Conservation (phyloP, 2,113 vertebrate species). For the Gallinago jamesoni region DNA sequence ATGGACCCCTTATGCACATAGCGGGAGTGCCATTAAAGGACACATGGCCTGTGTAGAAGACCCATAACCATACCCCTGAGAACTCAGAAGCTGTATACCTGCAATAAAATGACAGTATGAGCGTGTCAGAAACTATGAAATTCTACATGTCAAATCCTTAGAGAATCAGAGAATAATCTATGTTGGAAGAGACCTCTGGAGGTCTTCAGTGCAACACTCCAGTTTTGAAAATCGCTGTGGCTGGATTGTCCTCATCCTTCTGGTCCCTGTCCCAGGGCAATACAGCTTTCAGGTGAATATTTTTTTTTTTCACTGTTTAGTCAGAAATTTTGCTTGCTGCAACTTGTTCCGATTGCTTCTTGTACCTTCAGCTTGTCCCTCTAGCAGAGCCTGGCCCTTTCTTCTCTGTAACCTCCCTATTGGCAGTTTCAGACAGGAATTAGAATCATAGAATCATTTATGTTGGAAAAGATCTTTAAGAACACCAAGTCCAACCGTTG, state of each 20-base stretch:
- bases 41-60: rapidly evolving
- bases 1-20: rapidly evolving
- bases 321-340: neutral
- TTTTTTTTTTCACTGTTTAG: neutral
- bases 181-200: neutral
- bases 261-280: neutral
- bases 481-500: neutral
- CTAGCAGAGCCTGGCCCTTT: neutral
- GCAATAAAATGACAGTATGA: rapidly evolving
- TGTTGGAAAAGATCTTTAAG: neutral
- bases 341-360: neutral
- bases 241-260: neutral
- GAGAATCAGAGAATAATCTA: neutral
- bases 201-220: neutral
- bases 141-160: neutral
- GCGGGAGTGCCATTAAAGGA: neutral
- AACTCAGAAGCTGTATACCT: neutral
- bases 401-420: neutral
- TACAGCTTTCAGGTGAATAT: neutral
- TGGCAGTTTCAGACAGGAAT: neutral
- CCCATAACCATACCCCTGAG: neutral
- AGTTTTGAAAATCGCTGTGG: neutral
- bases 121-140: neutral
- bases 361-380: neutral
- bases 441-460: neutral